Base-by-base conservation (phyloP, 2,797 vertebrate species). In the Enteromius anoplus region DNA sequence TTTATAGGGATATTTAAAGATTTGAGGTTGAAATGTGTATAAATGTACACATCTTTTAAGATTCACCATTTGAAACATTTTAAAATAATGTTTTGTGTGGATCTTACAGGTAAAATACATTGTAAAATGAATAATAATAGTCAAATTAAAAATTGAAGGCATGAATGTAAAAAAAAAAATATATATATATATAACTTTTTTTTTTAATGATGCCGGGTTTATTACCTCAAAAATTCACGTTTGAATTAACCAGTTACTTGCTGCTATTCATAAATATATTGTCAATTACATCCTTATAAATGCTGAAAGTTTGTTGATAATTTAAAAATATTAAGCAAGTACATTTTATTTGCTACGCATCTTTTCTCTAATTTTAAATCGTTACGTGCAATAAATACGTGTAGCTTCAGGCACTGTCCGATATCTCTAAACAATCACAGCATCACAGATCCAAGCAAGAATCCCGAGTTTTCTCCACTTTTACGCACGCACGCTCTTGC, bases 401-500 rank as follows among this genome's bases (percentile, higher is more conserved):
- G 9, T 40, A 32, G 53, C 34, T 69, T 68, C 42, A 40, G 53
- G 17, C 78, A 64, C 0, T 40, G 51, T 26, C 42, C 40, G 10
- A 62, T 81, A n/a, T 45, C 10, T 26, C 29, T 42, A 66, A 72
- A n/a, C 21, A 45, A 42, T 32, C 51, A 34, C 23, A 70, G 37
- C 65, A 78, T 71, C 29, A 78, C 9, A n/a, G 40, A 34, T 76
- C 64, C 49, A 55, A 47, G 15, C 29, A 40, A 37, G 60, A 75
- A 53, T 78, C 77, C 32, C 11, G 34, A 64, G 53, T 70, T 68
- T 69, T 76, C 72, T 45, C 23, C 66, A 72, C 82, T 72, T 86
- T 86, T 88, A 86, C 87, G 85, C 87, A 75, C 68, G 32, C 65
- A 49, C 37, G 40, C n/a, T 34, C 9, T 34, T 29, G 64, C 64